These are phyloP conservation scores for Schlechtendalia chinensis DNA, from an alignment of 1,140 invertebrate species.

Conservation along the genomic window DNA sequence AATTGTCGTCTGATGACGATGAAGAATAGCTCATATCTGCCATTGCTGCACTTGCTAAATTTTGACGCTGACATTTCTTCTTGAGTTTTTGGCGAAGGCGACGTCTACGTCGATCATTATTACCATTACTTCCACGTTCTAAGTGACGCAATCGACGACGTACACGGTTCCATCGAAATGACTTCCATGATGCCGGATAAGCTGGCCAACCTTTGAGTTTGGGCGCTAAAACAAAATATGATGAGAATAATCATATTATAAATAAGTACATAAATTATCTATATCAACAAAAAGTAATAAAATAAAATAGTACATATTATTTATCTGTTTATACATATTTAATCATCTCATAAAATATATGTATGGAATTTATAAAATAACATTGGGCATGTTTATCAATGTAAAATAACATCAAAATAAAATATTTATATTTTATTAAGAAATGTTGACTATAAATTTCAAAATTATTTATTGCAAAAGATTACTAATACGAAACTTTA, in stretches of 20 bases:
- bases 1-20: not conserved
- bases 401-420: not conserved
- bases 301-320: too few relatives aligned
- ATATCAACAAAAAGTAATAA: too few relatives aligned
- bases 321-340: too few relatives aligned
- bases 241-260: not conserved
- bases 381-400: too few relatives aligned
- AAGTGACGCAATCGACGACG: not conserved
- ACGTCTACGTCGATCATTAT: not conserved
- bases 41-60: not conserved
- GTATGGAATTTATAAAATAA: too few relatives aligned
- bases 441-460: too few relatives aligned
- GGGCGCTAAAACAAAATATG: slow-evolving; percentile 21
- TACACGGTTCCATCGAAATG: slow-evolving; percentile 33
- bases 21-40: not conserved
- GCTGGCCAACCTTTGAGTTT: slow-evolving; percentile 27
- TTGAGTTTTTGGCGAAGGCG: slow-evolving; percentile 1
- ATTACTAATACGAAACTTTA: too few relatives aligned
- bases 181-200: slow-evolving; percentile 26
- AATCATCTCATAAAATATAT: too few relatives aligned
- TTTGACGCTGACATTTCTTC: not conserved
- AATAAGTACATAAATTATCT: not conserved
- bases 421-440: too few relatives aligned
- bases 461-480: too few relatives aligned
- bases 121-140: not conserved